Evolutionary conservation across 2,888 invertebrate genomes (phyloP).

Genomic region (Ophion slaviceki): DNA sequence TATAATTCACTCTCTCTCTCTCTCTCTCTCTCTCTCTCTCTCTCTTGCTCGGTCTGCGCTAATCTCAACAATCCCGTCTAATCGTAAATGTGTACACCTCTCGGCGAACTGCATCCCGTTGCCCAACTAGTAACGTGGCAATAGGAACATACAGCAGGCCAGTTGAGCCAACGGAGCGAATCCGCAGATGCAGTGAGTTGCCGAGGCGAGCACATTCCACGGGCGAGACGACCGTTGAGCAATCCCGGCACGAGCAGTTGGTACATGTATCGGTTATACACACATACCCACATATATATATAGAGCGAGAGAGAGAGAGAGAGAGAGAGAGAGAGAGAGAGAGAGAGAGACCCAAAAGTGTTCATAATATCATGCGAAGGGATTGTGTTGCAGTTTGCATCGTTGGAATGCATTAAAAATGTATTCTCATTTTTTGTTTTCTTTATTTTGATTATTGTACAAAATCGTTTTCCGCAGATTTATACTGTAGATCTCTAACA

Average conservation of each 20-base stretch:
- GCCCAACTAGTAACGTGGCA: conserved; percentile 41
- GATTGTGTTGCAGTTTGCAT: background rate
- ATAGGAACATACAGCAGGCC: conserved; percentile 52
- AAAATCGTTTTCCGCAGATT: background rate
- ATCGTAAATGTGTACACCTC: conserved; percentile 58
- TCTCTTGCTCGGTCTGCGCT: background rate
- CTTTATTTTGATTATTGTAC: background rate
- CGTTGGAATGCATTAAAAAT: background rate
- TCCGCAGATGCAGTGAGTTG: conserved; percentile 64
- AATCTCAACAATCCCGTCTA: conserved; percentile 42
- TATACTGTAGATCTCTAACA: background rate
- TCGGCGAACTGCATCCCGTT: conserved; percentile 54
- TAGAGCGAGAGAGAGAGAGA: background rate
- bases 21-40: background rate
- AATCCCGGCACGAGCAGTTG: conserved; percentile 34
- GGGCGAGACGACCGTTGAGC: conserved; percentile 60
- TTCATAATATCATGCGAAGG: background rate
- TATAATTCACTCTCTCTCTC: background rate
- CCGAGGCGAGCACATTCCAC: conserved; percentile 65
- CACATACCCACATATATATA: background rate
- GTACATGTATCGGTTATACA: conserved; percentile 1
- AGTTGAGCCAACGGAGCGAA: conserved; percentile 68
- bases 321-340: background rate
- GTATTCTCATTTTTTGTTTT: background rate
- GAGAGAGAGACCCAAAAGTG: conserved; percentile 6